Percentiles rank a stretch among this genome's conserved stretches.
Conservation (phyloP, 2,113 vertebrate genomes). For the Sigmodon hispidus region DNA sequence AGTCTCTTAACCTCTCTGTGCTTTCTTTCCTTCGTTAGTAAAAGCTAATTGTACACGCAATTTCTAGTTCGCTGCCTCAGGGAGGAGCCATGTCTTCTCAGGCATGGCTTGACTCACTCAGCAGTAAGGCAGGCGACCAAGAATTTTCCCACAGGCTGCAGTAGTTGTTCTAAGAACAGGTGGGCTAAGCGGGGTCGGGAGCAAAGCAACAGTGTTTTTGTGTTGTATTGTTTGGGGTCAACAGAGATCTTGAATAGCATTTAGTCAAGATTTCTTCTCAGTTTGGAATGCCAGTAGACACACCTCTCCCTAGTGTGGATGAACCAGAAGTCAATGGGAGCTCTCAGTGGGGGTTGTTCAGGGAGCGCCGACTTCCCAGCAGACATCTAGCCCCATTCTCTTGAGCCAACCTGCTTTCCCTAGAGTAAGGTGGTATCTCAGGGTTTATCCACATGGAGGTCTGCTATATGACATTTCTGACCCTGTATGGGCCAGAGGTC, state of each 20-base stretch:
- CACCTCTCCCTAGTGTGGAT: background rate
- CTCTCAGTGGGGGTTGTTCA: accelerated
- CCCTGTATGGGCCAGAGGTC: too few relatives aligned
- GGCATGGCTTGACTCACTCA: background rate
- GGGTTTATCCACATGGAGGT: accelerated
- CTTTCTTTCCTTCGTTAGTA: background rate
- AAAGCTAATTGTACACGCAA: accelerated
- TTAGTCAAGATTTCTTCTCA: background rate
- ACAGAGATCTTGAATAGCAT: background rate
- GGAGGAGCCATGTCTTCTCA: background rate
- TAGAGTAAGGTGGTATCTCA: accelerated
- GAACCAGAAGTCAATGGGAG: background rate
- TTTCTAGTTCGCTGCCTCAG: background rate
- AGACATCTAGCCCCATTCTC: background rate
- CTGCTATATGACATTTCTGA: too few relatives aligned
- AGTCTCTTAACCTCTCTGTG: background rate
- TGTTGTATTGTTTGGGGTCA: background rate
- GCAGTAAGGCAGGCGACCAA: background rate
- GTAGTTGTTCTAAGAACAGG: background rate
- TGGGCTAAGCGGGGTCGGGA: background rate
- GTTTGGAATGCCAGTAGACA: background rate
- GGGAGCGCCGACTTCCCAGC: background rate
- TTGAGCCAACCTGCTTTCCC: background rate
- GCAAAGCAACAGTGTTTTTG: background rate
- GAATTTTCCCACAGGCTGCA: background rate